Evolutionary conservation across 2,797 vertebrate genomes (phyloP).

Genomic region (Labroides dimidiatus): DNA sequence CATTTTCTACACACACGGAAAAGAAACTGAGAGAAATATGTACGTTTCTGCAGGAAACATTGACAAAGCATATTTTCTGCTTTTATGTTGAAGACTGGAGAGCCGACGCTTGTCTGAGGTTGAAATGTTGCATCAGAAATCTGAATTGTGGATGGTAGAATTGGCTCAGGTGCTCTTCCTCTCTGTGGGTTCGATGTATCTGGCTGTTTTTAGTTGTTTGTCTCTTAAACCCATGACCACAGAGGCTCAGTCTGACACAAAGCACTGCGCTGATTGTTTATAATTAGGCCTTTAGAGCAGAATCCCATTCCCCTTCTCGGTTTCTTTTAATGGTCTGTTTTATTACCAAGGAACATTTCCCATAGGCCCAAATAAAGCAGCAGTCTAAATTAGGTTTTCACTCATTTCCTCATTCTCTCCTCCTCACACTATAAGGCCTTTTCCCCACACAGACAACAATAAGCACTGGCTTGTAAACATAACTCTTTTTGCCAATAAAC

Average conservation of each 20-base stretch:
- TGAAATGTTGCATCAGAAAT: neutral
- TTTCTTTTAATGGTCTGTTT: slow-evolving; percentile 39
- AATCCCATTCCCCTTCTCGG: slow-evolving; percentile 32
- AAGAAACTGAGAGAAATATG: no score
- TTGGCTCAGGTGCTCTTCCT: neutral
- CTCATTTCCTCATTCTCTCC: slow-evolving; percentile 32
- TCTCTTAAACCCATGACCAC: slow-evolving; percentile 13
- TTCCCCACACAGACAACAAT: neutral
- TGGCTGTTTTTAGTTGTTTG: neutral
- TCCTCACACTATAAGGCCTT: slow-evolving; percentile 13
- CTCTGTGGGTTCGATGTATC: slow-evolving; percentile 3
- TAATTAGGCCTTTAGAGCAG: slow-evolving; percentile 36
- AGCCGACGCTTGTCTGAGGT: neutral
- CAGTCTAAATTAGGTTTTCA: slow-evolving; percentile 26
- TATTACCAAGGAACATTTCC: slow-evolving; percentile 44
- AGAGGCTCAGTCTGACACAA: slow-evolving; percentile 2
- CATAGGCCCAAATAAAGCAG: slow-evolving; percentile 21
- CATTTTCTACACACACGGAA: no score
- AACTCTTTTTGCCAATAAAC: neutral
- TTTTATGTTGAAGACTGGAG: no score
- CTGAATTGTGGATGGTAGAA: neutral
- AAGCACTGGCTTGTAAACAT: neutral
- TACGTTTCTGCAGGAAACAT: no score
- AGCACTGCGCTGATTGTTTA: slow-evolving; percentile 21
- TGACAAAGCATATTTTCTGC: no score